Evolutionary conservation across 2,113 vertebrate species (phyloP).

Genomic region (Mirounga angustirostris): DNA sequence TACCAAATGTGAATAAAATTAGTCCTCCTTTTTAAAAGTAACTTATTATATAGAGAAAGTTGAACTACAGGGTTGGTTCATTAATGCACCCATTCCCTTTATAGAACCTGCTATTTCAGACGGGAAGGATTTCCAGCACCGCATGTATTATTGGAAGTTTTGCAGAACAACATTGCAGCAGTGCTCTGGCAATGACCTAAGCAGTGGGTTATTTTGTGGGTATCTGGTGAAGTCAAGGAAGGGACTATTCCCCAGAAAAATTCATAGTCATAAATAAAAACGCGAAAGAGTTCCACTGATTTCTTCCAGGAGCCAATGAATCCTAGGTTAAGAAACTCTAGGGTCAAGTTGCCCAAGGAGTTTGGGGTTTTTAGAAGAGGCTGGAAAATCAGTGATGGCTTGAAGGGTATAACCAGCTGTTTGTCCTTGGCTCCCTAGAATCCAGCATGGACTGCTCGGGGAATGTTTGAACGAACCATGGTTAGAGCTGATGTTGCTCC

Average conservation of each 20-base stretch:
- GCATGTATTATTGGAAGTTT: not conserved
- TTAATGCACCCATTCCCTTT: not conserved
- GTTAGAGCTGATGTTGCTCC: not conserved
- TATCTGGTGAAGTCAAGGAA: conserved; percentile 40
- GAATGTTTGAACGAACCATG: not conserved
- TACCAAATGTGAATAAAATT: conserved; percentile 68
- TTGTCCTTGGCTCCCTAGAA: not conserved
- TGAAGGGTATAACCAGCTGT: not conserved
- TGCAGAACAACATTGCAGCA: not conserved
- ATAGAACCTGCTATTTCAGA: not conserved
- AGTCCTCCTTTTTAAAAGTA: conserved; percentile 56
- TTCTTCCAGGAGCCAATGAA: not conserved
- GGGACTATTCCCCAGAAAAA: conserved; percentile 1
- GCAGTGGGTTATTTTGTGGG: not conserved
- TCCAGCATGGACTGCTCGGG: not conserved
- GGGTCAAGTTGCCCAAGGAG: not conserved
- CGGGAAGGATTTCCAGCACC: not conserved
- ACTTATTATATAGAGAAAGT: conserved; percentile 52
- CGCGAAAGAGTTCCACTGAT: not conserved
- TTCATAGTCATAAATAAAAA: not conserved
- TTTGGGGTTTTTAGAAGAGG: conserved; percentile 12
- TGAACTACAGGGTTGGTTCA: not conserved
- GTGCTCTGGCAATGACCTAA: not conserved
- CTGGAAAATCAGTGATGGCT: not conserved
- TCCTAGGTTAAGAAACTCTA: not conserved